A percentile compares a stretch with the other conserved stretches of the same genome.
Conservation (phyloP, 2,888 invertebrate species). For the Drosophila subsilvestris region DNA sequence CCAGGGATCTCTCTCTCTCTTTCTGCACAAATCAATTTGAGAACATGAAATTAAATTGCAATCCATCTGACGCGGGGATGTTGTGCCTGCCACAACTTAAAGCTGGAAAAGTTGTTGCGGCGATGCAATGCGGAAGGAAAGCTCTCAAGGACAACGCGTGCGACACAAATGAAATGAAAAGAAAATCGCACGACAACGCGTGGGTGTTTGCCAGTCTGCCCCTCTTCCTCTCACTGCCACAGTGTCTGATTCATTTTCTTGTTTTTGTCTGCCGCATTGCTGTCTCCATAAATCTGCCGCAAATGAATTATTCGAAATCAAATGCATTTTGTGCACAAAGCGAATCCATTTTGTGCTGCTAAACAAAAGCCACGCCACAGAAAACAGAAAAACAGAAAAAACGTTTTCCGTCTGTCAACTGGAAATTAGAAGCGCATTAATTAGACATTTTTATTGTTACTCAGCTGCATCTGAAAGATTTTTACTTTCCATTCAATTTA, state of each 20-base stretch:
- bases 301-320: constrained; percentile 74
- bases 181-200: constrained; percentile 48
- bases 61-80: constrained; percentile 48
- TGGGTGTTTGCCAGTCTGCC: constrained; percentile 64
- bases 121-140: constrained; percentile 41
- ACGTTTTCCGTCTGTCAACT: constrained; percentile 72
- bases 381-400: constrained; percentile 6
- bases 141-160: constrained; percentile 63
- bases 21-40: constrained; percentile 71
- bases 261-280: constrained; percentile 40
- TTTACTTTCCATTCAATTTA: constrained; percentile 55
- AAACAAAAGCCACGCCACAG: constrained; percentile 29
- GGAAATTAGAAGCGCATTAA: constrained; percentile 80
- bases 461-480: constrained; percentile 41
- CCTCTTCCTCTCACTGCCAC: constrained; percentile 20
- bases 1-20: constrained; percentile 8
- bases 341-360: constrained; percentile 38
- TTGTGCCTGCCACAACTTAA: constrained; percentile 51
- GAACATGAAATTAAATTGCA: constrained; percentile 75
- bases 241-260: constrained; percentile 48
- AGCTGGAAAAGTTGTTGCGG: constrained; percentile 40
- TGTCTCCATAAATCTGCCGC: constrained; percentile 61
- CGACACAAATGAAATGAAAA: constrained; percentile 48
- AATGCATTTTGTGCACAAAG: constrained; percentile 68
- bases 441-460: constrained; percentile 72